Evolutionary conservation across 1,140 invertebrate genomes (phyloP), one percentile per base, ranked within the genome.

Genomic region (Latrodectus geometricus): DNA sequence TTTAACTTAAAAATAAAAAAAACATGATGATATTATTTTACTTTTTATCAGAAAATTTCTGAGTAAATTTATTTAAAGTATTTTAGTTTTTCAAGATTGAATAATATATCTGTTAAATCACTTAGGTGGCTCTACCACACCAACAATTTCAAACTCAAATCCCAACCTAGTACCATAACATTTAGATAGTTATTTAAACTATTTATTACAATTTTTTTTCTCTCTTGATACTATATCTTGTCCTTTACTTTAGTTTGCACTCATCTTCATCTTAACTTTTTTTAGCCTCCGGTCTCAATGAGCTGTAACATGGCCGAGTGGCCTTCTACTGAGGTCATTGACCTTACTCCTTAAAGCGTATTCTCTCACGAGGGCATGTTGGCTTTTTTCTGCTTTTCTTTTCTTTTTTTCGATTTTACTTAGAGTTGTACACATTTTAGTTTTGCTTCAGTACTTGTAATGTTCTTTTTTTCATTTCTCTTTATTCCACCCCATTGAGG

Each of bases 401-500:
- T 56, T 82, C 17, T 65, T 81, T 23, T 65, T 74, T 68, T 68
- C 11, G 35, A 74, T 75, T 76, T 52, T 76, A 65, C 75, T 76
- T 56, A n/a, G 15, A 73, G 66, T 73, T 82, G 79, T 84, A 84
- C 81, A 84, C 81, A 75, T 84, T 84, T 76, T 84, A 84, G 81
- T 84, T 84, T 84, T 84, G 73, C 70, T 84, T 82, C 69, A 73
- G 69, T 82, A 84, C 73, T 68, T 84, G 81, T 52, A 76, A 35
- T 70, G 56, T 82, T 35, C 75, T 83, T 17, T 74, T 66, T 65
- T 75, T 76, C 65, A 14, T 76, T 84, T 52, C 50, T 84, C 61
- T 20, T 75, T 82, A 70, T 82, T 54, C 73, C 75, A 69, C 81
- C 35, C 73, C 49, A 84, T 84, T 84, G 72, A 75, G 61, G 23